These are phyloP conservation scores for Rhinichthys osculus DNA, from an alignment of 2,797 vertebrate genomes.

Conservation along the genomic window DNA sequence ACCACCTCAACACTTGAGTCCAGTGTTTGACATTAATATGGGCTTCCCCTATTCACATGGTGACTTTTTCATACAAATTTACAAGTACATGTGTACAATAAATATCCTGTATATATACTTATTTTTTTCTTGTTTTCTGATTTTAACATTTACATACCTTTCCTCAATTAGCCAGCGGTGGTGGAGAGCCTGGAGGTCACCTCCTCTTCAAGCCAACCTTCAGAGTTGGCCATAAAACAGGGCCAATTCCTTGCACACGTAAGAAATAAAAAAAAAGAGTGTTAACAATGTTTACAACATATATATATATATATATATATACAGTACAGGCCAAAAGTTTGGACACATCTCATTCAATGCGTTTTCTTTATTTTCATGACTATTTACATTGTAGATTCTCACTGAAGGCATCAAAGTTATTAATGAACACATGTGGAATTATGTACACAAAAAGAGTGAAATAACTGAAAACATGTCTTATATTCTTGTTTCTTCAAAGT, in stretches of 20 bases:
- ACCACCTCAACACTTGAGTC: too few relatives aligned
- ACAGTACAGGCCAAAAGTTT: too few relatives aligned
- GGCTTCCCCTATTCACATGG: too few relatives aligned
- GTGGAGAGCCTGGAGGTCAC: slow-evolving; percentile 1
- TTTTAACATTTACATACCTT: too few relatives aligned
- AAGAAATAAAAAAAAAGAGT: neutral
- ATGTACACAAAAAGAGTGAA: neutral
- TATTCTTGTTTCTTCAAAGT: neutral
- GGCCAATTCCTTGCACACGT: slow-evolving; percentile 10
- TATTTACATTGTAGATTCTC: neutral
- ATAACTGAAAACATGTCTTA: neutral
- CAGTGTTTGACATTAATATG: too few relatives aligned
- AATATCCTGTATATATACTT: too few relatives aligned
- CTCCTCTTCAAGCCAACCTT: slow-evolving; percentile 14
- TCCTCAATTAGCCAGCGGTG: too few relatives aligned
- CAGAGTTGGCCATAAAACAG: slow-evolving; percentile 20
- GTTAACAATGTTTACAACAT: neutral
- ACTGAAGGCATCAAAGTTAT: neutral
- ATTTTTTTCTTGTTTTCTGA: too few relatives aligned
- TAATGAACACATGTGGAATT: neutral
- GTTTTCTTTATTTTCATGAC: neutral
- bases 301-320: too few relatives aligned
- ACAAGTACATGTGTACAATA: too few relatives aligned
- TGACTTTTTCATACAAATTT: too few relatives aligned
- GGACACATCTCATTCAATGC: too few relatives aligned